These are phyloP conservation scores for Arrhamphus sclerolepis DNA, from an alignment of 2,797 vertebrate species.

Conservation along the genomic window DNA sequence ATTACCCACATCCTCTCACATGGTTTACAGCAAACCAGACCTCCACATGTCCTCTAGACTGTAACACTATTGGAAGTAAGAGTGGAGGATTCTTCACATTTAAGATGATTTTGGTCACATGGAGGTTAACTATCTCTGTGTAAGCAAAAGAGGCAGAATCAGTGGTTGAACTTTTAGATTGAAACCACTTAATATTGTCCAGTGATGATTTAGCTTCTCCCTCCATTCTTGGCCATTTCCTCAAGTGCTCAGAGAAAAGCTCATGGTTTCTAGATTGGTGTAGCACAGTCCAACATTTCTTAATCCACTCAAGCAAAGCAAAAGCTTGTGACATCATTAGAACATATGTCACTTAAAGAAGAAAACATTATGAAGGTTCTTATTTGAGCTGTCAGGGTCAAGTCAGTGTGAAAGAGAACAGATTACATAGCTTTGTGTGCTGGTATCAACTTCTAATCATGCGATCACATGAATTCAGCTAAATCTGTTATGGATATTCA, in stretches of 20 bases:
- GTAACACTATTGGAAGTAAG: too few species aligned
- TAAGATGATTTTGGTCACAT: too few species aligned
- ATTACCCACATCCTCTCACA: too few species aligned
- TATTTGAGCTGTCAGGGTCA: not conserved
- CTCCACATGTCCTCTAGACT: too few species aligned
- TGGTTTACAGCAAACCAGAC: too few species aligned
- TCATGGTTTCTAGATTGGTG: not conserved
- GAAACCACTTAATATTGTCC: not conserved
- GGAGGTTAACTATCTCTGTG: not conserved
- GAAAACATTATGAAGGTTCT: not conserved
- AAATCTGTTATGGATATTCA: too few species aligned
- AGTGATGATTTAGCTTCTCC: too few species aligned
- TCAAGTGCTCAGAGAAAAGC: not conserved
- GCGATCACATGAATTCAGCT: too few species aligned
- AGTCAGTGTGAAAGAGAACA: not conserved
- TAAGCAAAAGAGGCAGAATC: not conserved
- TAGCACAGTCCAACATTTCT: not conserved
- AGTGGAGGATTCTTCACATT: too few species aligned
- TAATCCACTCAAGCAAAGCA: not conserved
- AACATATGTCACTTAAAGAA: not conserved
- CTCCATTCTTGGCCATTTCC: too few species aligned
- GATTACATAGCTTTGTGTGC: not conserved
- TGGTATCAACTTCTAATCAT: not conserved
- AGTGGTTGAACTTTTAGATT: not conserved
- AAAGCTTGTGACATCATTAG: not conserved